phyloP scores from a whole-genome alignment of 2,888 invertebrate genomes.

The Caenorhabditis zanzibari region DNA sequence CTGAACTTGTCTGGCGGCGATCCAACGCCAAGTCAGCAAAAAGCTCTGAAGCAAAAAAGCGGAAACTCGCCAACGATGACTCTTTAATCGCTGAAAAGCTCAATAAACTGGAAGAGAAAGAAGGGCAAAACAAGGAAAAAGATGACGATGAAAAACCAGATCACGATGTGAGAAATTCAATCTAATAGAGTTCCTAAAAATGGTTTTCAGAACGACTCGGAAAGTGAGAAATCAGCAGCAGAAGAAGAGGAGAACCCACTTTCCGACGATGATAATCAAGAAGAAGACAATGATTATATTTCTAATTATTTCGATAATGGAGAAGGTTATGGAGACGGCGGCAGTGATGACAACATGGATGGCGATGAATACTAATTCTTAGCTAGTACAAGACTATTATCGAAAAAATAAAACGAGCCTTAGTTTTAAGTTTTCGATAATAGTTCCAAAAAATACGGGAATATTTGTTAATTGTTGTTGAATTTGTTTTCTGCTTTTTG shows the following conservation, averaged over 20 bases:
- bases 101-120: constrained; percentile 68
- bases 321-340: constrained; percentile 78
- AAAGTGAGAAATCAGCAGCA: constrained; percentile 67
- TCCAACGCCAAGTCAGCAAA: constrained; percentile 12
- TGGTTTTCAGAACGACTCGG: constrained; percentile 63
- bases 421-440: not conserved
- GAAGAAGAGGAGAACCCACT: constrained; percentile 63
- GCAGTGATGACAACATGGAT: constrained; percentile 79
- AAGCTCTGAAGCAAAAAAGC: constrained; percentile 51
- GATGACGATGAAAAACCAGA: constrained; percentile 65
- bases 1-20: constrained; percentile 66
- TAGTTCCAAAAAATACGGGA: not conserved
- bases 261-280: constrained; percentile 81
- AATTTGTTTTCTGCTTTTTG: too few relatives aligned
- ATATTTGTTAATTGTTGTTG: not conserved
- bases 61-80: constrained; percentile 60
- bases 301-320: constrained; percentile 83
- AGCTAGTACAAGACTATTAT: too few relatives aligned
- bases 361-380: constrained; percentile 74
- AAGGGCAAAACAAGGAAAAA: constrained; percentile 63
- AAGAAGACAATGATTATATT: constrained; percentile 83
- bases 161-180: constrained; percentile 24
- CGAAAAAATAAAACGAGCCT: too few relatives aligned
- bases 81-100: constrained; percentile 65
- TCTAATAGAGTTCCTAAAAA: not conserved